Evolutionary conservation across 2,797 vertebrate species (phyloP), one percentile per base, ranked within the genome.

Genomic region (Liparis tanakae): DNA sequence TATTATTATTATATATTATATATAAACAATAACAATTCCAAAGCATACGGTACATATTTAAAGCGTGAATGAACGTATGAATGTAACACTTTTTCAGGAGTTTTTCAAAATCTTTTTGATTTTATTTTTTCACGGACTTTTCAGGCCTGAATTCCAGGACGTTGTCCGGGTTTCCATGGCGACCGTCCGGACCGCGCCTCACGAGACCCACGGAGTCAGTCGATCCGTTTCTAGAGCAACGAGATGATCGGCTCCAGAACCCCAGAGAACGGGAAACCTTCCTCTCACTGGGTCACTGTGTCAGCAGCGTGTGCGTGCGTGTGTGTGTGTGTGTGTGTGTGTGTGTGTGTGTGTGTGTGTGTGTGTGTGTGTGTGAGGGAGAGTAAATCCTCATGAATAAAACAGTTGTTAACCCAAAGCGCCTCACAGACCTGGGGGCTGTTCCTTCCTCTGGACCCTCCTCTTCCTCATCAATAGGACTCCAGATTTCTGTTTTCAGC

Each of bases 231-330:
- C n/a, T n/a, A 30, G 25, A 30, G 4, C 25, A 30, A 30, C 25
- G 25, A 30, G 25, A 30, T 30, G 25, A 30, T 30, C 25, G 25
- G 25, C 25, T 30, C 25, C 25, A 80, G 67, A 86, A 81, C 79
- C 56, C 70, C 51, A 48, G 22, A 78, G 59, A 72, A 74, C 76
- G 59, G 68, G 57, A 87, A 90, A 84, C 89, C 89, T 80, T 88
- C 82, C 91, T 91, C 85, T 67, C 72, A 91, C 74, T 93, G 74
- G 88, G 91, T 92, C 86, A 93, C 84, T 92, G 88, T 89, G 90
- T 91, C 85, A 92, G 83, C 63, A 74, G 76, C 13, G 41, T 56
- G 33, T 17, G 6, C 51, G 20, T n/a, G 6, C 55, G 55, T 9
- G 39, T 58, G 20, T 17, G 20, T 60, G 54, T 10, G 34, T 51